Evolutionary conservation across 2,888 invertebrate genomes (phyloP), one percentile per base, ranked within the genome.

Genomic region (Thymelicus sylvestris): DNA sequence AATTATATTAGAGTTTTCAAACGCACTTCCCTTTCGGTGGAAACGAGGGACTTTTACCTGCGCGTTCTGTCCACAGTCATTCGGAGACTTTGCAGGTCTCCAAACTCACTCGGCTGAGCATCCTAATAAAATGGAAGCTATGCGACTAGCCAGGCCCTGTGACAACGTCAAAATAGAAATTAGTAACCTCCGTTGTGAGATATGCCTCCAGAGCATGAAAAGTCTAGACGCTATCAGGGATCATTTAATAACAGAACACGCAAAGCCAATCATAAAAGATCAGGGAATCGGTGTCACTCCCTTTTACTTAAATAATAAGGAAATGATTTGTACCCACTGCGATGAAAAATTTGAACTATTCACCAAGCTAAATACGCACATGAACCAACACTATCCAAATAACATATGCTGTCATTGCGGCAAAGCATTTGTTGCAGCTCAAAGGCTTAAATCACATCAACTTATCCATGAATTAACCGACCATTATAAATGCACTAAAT

Each of bases 21-120:
- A 90, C 80, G 86, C 82, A 41, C 86, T 87, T 72, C 93, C 93
- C 0, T 93, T 93, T 79, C 84, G 91, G 73, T 92, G 90, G 90
- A 85, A 83, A 52, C 81, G 89, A 8, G 92, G 92, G 0, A 75
- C 83, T 4, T 93, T 91, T 75, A 81, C 82, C 47, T 93, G 93
- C 74, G 89, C 86, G 1, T 88, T 81, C 75, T 93, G 93, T 72
- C 78, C 88, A 0, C 78, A 80, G 48, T 80, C 84, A 0, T 92
- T 88, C 66, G 88, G 85, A 1, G 88, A 92, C 74, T 87, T 92
- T 69, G 80, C 75, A 41, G 83, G 81, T 3, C 75, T 93, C n/a
- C 84, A 82, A 66, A 78, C 78, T 1, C 93, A 93, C 72, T 73
- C 78, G 0, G 47, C 76, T 8, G 83, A 85, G 31, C 92, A 92